These are phyloP conservation scores for Amazona guildingii DNA, from an alignment of 2,113 vertebrate genomes.

Conservation along the genomic window DNA sequence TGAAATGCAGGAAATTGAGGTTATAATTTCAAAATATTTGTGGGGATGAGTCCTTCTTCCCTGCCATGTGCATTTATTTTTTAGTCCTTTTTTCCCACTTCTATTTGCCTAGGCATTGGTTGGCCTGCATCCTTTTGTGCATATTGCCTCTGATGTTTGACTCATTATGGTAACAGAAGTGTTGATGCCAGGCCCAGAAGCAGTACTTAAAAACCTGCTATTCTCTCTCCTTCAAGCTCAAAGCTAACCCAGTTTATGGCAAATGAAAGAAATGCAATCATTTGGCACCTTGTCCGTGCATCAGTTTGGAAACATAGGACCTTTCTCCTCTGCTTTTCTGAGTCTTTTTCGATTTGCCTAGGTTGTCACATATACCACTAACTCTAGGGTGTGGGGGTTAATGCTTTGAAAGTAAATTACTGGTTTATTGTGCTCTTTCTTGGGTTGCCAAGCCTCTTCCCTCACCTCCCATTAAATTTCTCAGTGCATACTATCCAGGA, in stretches of 20 bases:
- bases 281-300: conserved; percentile 4
- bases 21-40: neutral
- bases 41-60: neutral
- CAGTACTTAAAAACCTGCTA: conserved; percentile 58
- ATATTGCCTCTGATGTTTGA: conserved; percentile 54
- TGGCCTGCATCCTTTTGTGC: conserved; percentile 27
- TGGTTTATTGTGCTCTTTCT: neutral
- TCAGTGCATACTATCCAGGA: neutral
- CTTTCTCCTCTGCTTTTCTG: neutral
- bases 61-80: neutral
- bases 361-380: neutral
- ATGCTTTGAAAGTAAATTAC: conserved; percentile 1
- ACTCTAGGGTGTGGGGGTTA: neutral
- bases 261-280: conserved; percentile 39
- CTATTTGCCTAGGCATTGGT: conserved; percentile 19
- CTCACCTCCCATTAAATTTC: neutral
- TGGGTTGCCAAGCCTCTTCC: neutral
- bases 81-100: neutral
- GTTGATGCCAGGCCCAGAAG: conserved; percentile 47
- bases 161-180: conserved; percentile 37
- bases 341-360: neutral
- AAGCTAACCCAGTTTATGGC: conserved; percentile 38
- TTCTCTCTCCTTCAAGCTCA: conserved; percentile 46
- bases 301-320: neutral
- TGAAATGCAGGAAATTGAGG: neutral